Conservation (phyloP, 1,140 invertebrate genomes). For the Drosophila pachea region DNA sequence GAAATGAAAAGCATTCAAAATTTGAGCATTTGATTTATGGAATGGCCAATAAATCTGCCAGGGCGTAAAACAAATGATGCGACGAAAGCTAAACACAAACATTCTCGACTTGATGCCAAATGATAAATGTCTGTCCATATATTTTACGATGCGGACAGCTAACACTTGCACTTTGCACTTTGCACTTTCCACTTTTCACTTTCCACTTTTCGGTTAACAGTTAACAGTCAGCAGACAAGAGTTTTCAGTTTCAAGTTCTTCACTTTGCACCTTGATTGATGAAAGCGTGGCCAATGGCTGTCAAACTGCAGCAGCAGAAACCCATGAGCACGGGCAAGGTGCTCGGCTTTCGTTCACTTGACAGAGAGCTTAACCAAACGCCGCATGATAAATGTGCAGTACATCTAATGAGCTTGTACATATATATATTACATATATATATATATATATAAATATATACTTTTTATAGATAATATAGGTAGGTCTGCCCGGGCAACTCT, state of each 20-base stretch:
- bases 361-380: background rate
- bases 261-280: conserved; percentile 54
- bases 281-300: conserved; percentile 39
- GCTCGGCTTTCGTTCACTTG: background rate
- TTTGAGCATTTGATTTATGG: conserved; percentile 48
- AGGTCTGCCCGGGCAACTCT: no score
- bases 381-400: no score
- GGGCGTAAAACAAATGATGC: conserved; percentile 56
- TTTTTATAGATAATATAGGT: no score
- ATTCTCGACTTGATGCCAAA: conserved; percentile 45
- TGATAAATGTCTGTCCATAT: conserved; percentile 54
- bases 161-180: conserved; percentile 23
- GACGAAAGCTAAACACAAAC: conserved; percentile 59
- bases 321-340: conserved; percentile 2
- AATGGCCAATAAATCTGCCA: conserved; percentile 36
- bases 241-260: no score
- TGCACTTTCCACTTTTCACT: conserved; percentile 16
- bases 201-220: conserved; percentile 28
- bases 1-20: conserved; percentile 38
- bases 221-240: no score
- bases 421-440: no score
- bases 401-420: no score
- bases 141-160: conserved; percentile 22
- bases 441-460: no score
- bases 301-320: conserved; percentile 34